phyloP scores from a whole-genome alignment of 2,797 vertebrate genomes.

The Merluccius polli region DNA sequence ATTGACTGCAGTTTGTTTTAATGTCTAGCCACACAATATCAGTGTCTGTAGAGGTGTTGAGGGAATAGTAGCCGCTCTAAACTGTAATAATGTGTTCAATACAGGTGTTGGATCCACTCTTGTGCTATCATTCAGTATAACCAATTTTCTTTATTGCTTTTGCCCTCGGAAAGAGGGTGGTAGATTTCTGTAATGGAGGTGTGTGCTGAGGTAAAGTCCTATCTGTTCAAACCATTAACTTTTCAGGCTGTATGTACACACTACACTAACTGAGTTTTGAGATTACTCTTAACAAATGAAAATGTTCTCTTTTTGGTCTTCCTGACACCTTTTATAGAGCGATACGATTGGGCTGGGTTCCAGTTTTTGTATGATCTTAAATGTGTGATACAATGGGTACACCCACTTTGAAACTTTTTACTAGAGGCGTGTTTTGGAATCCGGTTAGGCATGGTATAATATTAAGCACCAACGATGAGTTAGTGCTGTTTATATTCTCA shows the following conservation, averaged over 20 bases:
- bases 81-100: background rate
- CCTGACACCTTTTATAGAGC: background rate
- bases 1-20: slow-evolving; percentile 1
- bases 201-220: background rate
- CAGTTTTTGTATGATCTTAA: background rate
- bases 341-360: background rate
- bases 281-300: background rate
- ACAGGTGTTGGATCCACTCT: background rate
- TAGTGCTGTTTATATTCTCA: no score
- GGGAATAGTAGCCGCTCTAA: background rate
- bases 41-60: background rate
- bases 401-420: no score
- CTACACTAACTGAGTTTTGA: background rate
- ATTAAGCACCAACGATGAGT: no score
- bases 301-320: background rate
- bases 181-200: background rate
- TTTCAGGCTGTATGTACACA: background rate
- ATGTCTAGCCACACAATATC: slow-evolving; percentile 3
- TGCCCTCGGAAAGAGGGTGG: background rate
- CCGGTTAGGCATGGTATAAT: no score
- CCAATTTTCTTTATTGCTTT: background rate
- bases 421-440: no score
- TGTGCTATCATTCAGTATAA: background rate
- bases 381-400: no score
- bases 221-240: background rate